phyloP scores from a whole-genome alignment of 1,140 invertebrate genomes.

The Solenopsis fugax region DNA sequence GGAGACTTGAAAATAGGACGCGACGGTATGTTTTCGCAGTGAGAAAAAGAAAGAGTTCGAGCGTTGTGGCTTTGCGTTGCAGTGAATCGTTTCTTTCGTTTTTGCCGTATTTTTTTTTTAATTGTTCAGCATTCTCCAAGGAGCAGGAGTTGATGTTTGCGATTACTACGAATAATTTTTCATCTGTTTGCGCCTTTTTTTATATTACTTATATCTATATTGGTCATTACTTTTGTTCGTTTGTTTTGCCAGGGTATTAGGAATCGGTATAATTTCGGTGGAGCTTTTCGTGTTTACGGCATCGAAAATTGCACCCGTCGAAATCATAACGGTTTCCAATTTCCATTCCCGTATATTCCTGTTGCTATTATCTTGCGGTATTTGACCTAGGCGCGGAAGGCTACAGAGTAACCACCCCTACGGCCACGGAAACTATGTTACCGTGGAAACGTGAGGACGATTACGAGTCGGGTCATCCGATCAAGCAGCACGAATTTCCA shows the following conservation, averaged over 20 bases:
- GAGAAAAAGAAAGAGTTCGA: constrained; percentile 6
- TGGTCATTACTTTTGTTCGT: background rate
- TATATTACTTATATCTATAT: background rate
- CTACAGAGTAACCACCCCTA: constrained; percentile 93
- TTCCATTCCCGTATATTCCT: background rate
- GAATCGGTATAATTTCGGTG: constrained; percentile 16
- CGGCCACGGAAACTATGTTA: constrained; percentile 94
- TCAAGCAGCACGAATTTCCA: constrained; percentile 96
- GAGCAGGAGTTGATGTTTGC: background rate
- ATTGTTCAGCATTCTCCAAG: constrained; percentile 2
- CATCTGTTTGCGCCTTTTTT: background rate
- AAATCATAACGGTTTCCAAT: constrained; percentile 27
- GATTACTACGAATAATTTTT: background rate
- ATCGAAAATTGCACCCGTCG: constrained; percentile 22
- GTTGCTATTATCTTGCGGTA: constrained; percentile 19
- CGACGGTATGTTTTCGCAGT: constrained; percentile 64
- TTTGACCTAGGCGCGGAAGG: constrained; percentile 83
- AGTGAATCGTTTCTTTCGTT: constrained; percentile 13
- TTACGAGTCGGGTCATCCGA: constrained; percentile 89
- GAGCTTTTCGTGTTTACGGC: background rate
- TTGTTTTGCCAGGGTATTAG: background rate
- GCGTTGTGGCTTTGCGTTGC: background rate
- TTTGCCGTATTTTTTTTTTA: constrained; percentile 47
- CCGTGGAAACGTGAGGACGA: constrained; percentile 95
- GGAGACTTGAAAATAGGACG: constrained; percentile 73